Evolutionary conservation across 2,888 invertebrate species (phyloP), one percentile per base, ranked within the genome.

Genomic region (Heliconius hortense): DNA sequence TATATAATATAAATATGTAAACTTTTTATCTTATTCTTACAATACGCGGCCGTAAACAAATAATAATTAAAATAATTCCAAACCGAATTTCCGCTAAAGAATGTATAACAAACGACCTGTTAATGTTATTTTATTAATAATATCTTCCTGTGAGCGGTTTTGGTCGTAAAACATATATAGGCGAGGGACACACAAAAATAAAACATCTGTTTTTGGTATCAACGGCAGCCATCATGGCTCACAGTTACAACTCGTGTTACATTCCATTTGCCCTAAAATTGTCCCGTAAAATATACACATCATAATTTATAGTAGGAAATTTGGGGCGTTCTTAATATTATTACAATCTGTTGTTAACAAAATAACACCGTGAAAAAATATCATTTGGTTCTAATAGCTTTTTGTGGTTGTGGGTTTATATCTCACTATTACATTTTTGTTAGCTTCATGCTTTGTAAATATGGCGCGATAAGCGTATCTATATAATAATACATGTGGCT

Each of bases 41-140:
- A 56, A 31, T 56, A 69, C 31, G 2, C 31, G 13, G 2, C 39
- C 15, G 8, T 82, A 85, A 85, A 87, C 85, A 85, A 84, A 84
- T 75, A 84, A 81, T 80, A 79, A 84, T 81, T 21, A 43, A 60
- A 43, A 83, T 84, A 82, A 83, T 86, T 84, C 82, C 82, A 85
- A 86, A 86, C 87, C 82, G 85, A 83, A 82, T 88, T 89, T 91
- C 89, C 89, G 87, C 82, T 88, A 82, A 78, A 86, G 85, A 83
- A 81, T 82, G 81, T 84, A 84, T 87, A 85, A 88, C 86, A 85
- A 87, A 89, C 84, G 87, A 85, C 82, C 85, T 88, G 89, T 89
- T 90, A 88, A 91, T 90, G 88, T 88, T 87, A 82, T 86, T 86
- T 84, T 86, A 89, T 91, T 93, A 90, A 89, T 91, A 88, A 91